Evolutionary conservation across 2,113 vertebrate species (phyloP), one percentile per base, ranked within the genome.

Genomic region (Motacilla tschutschensis): DNA sequence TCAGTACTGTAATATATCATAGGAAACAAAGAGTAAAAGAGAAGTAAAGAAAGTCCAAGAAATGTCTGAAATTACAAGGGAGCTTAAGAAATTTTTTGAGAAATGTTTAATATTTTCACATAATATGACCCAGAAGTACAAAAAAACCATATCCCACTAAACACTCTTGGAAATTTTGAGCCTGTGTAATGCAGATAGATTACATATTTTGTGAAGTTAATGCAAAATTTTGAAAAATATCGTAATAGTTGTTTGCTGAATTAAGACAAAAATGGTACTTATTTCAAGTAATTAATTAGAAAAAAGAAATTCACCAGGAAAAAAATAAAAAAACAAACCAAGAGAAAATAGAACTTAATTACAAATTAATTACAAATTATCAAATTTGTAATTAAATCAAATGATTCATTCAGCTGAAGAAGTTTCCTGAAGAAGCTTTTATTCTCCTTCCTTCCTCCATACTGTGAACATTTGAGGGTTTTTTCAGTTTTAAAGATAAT

Each of bases 101-200:
- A 78, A 51, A 17, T 55, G 5, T 59, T 72, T 67, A 54, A 63
- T 25, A 73, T 80, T 83, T 38, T 74, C 10, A 43, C 12, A 21
- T 18, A 5, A 12, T 25, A 41, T 47, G 44, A 51, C 4, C 18
- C n/a, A 59, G 10, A 18, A 10, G 4, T 40, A 38, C 7, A 72
- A 73, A 69, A 80, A 8, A 0, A 0, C 4, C 5, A 47, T 1
- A 51, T 44, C 5, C 10, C 10, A 26, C 12, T 57, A 60, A 62
- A 3, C 10, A 29, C 2, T 48, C 25, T 46, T 31, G 38, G 46
- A 84, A 59, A 4, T 33, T 86, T 29, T 60, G 13, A 71, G 25
- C 28, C 12, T n/a, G 21, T 2, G 5, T 1, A 17, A 40, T 25
- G n/a, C 5, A 26, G 33, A 31, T 18, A 78, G 8, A 6, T 47